Evolutionary conservation across 1,140 invertebrate genomes (phyloP).

Genomic region (Heliconius himera): DNA sequence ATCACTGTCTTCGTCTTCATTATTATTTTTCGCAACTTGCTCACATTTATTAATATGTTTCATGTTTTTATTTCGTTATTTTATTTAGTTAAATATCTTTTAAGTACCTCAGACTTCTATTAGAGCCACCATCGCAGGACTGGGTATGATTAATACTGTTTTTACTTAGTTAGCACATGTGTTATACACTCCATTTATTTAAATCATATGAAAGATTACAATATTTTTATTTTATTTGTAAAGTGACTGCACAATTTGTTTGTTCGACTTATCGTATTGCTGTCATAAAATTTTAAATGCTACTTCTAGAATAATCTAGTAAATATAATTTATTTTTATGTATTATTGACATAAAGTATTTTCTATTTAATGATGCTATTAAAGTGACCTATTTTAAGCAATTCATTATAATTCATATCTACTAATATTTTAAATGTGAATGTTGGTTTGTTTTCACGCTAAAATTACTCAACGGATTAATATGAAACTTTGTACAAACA

Average conservation of each 20-base stretch:
- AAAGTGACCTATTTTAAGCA: not conserved
- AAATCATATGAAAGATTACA: not conserved
- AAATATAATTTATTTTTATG: not conserved
- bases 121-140: not conserved
- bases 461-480: too few relatives aligned
- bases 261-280: not conserved
- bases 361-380: not conserved
- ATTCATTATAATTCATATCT: too few relatives aligned
- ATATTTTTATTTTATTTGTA: not conserved
- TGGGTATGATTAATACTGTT: not conserved
- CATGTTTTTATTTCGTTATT: slow-evolving; percentile 1
- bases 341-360: not conserved
- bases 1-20: slow-evolving; percentile 17
- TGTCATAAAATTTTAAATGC: not conserved
- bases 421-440: too few relatives aligned
- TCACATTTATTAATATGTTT: not conserved
- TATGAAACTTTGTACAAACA: too few relatives aligned
- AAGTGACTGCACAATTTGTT: not conserved
- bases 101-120: not conserved
- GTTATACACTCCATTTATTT: not conserved
- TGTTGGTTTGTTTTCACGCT: too few relatives aligned
- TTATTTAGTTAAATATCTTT: not conserved
- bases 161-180: not conserved
- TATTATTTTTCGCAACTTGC: not conserved
- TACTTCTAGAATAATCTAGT: too few relatives aligned